Evolutionary conservation across 2,888 invertebrate species (phyloP).

Genomic region (Scrobipalpa atriplicella): DNA sequence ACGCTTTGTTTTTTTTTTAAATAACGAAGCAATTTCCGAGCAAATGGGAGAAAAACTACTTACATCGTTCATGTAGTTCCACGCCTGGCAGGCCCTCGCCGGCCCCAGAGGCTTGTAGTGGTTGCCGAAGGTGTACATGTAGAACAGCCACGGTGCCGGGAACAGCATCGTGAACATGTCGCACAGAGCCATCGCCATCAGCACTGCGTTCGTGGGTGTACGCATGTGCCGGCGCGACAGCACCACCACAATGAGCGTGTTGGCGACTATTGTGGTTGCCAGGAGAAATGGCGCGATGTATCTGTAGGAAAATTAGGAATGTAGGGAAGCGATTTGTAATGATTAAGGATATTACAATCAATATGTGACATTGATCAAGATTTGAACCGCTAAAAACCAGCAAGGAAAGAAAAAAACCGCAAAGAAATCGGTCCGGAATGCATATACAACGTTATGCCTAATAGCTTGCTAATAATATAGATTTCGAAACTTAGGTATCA

Average conservation of each 20-base stretch:
- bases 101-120: slow-evolving; percentile 92
- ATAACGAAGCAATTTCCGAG: no score
- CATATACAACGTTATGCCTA: no score
- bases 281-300: slow-evolving; percentile 92
- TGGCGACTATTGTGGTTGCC: slow-evolving; percentile 94
- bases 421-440: no score
- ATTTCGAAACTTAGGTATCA: no score
- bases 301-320: slow-evolving; percentile 47
- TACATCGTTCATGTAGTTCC: slow-evolving; percentile 91
- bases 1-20: no score
- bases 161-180: slow-evolving; percentile 96
- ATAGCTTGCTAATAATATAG: no score
- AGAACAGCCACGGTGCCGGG: slow-evolving; percentile 95
- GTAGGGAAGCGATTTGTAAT: no score
- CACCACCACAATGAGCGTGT: slow-evolving; percentile 95
- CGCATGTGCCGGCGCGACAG: slow-evolving; percentile 95
- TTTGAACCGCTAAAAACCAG: no score
- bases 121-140: slow-evolving; percentile 95
- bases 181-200: slow-evolving; percentile 97
- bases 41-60: no score
- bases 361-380: no score
- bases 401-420: no score
- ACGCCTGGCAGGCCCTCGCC: slow-evolving; percentile 89
- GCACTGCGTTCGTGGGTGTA: slow-evolving; percentile 95
- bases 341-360: no score